Evolutionary conservation across 2,113 vertebrate genomes (phyloP).

Genomic region (Pelodiscus sinensis): DNA sequence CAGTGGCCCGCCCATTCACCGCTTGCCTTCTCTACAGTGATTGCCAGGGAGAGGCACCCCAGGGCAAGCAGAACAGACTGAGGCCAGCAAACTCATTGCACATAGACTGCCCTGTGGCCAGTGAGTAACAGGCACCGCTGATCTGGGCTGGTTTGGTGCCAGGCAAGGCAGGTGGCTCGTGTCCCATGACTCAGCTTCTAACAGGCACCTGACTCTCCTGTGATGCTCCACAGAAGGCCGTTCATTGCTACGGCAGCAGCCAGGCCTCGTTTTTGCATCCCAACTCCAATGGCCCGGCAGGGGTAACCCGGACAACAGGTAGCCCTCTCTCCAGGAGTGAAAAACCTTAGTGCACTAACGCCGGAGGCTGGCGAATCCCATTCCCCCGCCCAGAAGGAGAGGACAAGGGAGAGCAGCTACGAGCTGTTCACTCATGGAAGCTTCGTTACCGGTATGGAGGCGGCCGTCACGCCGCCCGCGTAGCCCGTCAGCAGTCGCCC

Average conservation of each 20-base stretch:
- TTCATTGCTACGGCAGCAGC: not conserved
- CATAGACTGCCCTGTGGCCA: accelerated
- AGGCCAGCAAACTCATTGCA: not conserved
- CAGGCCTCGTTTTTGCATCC: accelerated
- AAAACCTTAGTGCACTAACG: accelerated
- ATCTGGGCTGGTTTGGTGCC: not conserved
- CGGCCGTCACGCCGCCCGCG: conserved; percentile 87
- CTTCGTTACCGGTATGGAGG: conserved; percentile 90
- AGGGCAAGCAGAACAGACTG: not conserved
- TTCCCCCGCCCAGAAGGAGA: not conserved
- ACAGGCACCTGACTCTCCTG: accelerated
- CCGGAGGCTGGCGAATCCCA: not conserved
- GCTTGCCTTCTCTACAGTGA: not conserved
- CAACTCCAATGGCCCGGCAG: not conserved
- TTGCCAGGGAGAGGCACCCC: not conserved
- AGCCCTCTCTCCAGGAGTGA: accelerated
- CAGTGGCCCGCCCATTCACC: not conserved
- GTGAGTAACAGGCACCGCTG: not conserved
- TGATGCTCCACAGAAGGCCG: not conserved
- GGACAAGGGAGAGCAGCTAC: not conserved
- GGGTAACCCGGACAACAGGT: not conserved
- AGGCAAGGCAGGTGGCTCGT: not conserved
- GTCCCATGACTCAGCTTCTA: accelerated
- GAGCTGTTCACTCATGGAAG: accelerated
- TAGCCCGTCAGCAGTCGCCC: conserved; percentile 90